Evolutionary conservation across 2,888 invertebrate genomes (phyloP).

Genomic region (Cataglyphis altisquamis): DNA sequence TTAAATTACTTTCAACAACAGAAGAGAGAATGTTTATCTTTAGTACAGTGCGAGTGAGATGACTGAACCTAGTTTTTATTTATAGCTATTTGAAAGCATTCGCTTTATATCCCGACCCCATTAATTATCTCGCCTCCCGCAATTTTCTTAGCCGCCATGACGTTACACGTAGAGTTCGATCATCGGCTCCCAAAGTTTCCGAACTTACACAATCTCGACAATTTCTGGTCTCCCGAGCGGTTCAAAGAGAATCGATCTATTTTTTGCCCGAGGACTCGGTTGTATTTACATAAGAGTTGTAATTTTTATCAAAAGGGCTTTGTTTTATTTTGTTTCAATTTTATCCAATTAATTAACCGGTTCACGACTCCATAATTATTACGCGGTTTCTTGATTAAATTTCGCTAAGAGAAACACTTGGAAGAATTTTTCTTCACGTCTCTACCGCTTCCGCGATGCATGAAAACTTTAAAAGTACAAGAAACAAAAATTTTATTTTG

Average conservation of each 20-base stretch:
- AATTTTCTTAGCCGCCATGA: slow-evolving; percentile 6
- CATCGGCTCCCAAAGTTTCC: slow-evolving; percentile 1
- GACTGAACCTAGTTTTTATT: slow-evolving; percentile 12
- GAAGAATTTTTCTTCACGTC: neutral
- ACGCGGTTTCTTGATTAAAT: neutral
- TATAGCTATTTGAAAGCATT: neutral
- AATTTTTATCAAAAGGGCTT: slow-evolving; percentile 33
- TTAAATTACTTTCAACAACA: neutral
- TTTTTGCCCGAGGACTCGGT: slow-evolving; percentile 10
- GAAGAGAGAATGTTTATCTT: neutral
- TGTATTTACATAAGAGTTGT: slow-evolving; percentile 22
- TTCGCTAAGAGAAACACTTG: neutral
- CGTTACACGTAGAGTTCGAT: slow-evolving; percentile 19
- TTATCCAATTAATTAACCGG: neutral
- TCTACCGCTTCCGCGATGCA: neutral
- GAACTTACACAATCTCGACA: neutral
- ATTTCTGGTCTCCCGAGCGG: slow-evolving; percentile 24
- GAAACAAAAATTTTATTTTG: neutral
- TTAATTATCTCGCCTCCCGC: slow-evolving; percentile 24
- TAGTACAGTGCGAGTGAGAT: slow-evolving; percentile 17
- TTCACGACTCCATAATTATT: neutral
- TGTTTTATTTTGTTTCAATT: neutral
- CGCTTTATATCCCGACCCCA: neutral
- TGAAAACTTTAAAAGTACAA: neutral
- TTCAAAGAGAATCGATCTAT: slow-evolving; percentile 37